Percentiles rank a stretch among this genome's conserved stretches.
Evolutionary conservation across 2,797 vertebrate species (phyloP).

Genomic region (Sebastolobus alascanus): DNA sequence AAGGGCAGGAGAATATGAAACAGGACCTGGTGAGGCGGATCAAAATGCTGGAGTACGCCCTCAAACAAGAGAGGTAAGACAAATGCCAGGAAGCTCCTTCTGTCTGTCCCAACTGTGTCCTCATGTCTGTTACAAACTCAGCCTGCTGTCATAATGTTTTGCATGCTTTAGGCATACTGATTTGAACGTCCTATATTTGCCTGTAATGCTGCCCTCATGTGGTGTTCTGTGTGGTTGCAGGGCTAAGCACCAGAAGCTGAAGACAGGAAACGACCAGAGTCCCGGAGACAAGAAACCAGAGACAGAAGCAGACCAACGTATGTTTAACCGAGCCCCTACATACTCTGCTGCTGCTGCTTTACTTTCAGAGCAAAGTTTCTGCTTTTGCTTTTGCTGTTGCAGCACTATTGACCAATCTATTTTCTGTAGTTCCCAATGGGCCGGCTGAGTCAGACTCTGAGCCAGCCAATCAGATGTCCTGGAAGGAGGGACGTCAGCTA

Average conservation of each 20-base stretch:
- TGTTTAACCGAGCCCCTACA: slow-evolving; percentile 11
- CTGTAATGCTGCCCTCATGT: slow-evolving; percentile 45
- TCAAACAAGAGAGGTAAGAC: slow-evolving; percentile 88
- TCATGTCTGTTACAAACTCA: slow-evolving; percentile 2
- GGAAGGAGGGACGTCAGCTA: slow-evolving; percentile 94
- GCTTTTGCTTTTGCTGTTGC: slow-evolving; percentile 43
- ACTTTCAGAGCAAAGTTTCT: slow-evolving; percentile 5
- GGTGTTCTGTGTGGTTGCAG: slow-evolving; percentile 73
- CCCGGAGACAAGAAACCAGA: slow-evolving; percentile 91
- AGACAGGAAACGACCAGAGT: slow-evolving; percentile 90
- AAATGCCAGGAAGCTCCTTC: neutral
- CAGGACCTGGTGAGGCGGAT: slow-evolving; percentile 89
- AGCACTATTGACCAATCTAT: slow-evolving; percentile 54
- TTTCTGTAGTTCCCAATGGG: slow-evolving; percentile 89
- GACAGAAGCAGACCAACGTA: slow-evolving; percentile 88
- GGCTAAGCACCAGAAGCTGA: slow-evolving; percentile 94
- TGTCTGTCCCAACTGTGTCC: slow-evolving; percentile 16
- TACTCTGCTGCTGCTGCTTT: neutral
- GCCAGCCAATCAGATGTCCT: slow-evolving; percentile 90
- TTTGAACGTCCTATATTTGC: slow-evolving; percentile 1
- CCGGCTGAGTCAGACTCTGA: slow-evolving; percentile 87
- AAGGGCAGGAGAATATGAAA: slow-evolving; percentile 92
- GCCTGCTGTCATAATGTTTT: slow-evolving; percentile 2
- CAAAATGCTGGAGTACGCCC: slow-evolving; percentile 88
- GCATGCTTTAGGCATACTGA: neutral